A percentile compares a stretch with the other conserved stretches of the same genome.
Conservation (phyloP, 1,140 invertebrate genomes). For the Drosophila nannoptera region DNA sequence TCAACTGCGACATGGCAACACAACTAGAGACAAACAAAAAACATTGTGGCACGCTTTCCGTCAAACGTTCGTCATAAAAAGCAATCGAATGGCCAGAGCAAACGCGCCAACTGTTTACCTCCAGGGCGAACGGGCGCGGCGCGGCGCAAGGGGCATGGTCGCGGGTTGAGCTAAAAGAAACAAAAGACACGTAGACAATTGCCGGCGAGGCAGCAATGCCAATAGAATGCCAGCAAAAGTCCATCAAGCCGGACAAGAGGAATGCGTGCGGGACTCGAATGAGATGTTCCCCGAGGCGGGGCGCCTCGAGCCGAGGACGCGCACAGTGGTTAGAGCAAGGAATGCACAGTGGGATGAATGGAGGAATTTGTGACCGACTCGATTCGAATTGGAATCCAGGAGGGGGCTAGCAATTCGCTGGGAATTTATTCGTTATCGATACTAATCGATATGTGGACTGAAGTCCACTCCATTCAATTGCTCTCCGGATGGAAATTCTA, state of each 20-base stretch:
- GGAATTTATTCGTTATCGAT: not conserved
- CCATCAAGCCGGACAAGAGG: slow-evolving; percentile 23
- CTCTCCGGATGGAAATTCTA: too few relatives aligned
- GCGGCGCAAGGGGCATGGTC: not conserved
- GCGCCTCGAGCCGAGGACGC: slow-evolving; percentile 7
- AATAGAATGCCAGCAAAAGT: slow-evolving; percentile 27
- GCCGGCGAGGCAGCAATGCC: slow-evolving; percentile 17
- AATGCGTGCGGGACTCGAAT: slow-evolving; percentile 47
- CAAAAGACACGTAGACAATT: slow-evolving; percentile 66
- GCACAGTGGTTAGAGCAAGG: slow-evolving; percentile 15
- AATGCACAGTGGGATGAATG: slow-evolving; percentile 29
- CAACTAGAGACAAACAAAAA: slow-evolving; percentile 14
- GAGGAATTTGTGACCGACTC: too few relatives aligned
- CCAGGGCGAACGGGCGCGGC: slow-evolving; percentile 15
- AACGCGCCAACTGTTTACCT: slow-evolving; percentile 50
- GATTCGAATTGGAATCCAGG: too few relatives aligned
- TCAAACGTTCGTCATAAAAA: slow-evolving; percentile 57
- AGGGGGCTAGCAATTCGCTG: too few relatives aligned
- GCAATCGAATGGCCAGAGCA: slow-evolving; percentile 30
- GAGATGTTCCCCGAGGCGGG: slow-evolving; percentile 53
- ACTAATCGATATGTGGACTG: not conserved
- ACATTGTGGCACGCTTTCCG: slow-evolving; percentile 50
- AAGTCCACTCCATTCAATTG: too few relatives aligned
- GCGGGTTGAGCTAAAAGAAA: slow-evolving; percentile 26
- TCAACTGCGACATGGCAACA: slow-evolving; percentile 38